A percentile compares a stretch with the other conserved stretches of the same genome.
These are phyloP conservation scores for Sciaenops ocellatus DNA, from an alignment of 2,797 vertebrate genomes.

Conservation along the genomic window DNA sequence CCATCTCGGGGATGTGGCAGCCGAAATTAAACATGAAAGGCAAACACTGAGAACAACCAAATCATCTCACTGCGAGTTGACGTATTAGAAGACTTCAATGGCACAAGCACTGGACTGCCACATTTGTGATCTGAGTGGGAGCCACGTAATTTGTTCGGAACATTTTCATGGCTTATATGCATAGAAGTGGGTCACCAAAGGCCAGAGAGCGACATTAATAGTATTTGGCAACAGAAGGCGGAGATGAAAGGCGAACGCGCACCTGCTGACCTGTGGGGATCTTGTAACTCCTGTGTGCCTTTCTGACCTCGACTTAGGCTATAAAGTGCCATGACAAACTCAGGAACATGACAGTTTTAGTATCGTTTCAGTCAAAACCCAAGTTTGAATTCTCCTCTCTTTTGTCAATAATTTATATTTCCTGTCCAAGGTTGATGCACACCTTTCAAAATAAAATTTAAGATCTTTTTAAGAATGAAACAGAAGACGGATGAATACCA, in stretches of 20 bases:
- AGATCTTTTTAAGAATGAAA: too few relatives aligned
- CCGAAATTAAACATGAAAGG: slow-evolving; percentile 79
- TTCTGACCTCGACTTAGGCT: slow-evolving; percentile 20
- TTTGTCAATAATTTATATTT: slow-evolving; percentile 27
- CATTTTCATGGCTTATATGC: slow-evolving; percentile 1
- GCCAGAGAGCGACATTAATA: slow-evolving; percentile 57
- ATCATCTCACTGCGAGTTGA: slow-evolving; percentile 50
- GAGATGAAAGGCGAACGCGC: slow-evolving; percentile 62
- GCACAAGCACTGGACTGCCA: slow-evolving; percentile 1
- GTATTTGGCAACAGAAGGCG: slow-evolving; percentile 40
- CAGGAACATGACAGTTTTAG: slow-evolving; percentile 45
- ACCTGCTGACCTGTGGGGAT: slow-evolving; percentile 67
- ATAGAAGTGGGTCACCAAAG: slow-evolving; percentile 32
- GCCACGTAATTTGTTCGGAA: slow-evolving; percentile 29
- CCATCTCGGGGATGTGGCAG: slow-evolving; percentile 69
- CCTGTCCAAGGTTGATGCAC: not conserved
- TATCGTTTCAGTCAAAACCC: slow-evolving; percentile 17
- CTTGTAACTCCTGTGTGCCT: slow-evolving; percentile 50
- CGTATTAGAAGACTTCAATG: slow-evolving; percentile 21
- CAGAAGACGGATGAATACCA: too few relatives aligned
- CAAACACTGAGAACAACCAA: slow-evolving; percentile 58
- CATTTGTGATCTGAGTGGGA: slow-evolving; percentile 15
- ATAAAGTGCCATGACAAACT: slow-evolving; percentile 30
- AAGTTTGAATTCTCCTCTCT: slow-evolving; percentile 25
- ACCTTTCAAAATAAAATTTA: too few relatives aligned